Evolutionary conservation across 2,797 vertebrate species (phyloP).

Genomic region (Mormyrops attenuatus): DNA sequence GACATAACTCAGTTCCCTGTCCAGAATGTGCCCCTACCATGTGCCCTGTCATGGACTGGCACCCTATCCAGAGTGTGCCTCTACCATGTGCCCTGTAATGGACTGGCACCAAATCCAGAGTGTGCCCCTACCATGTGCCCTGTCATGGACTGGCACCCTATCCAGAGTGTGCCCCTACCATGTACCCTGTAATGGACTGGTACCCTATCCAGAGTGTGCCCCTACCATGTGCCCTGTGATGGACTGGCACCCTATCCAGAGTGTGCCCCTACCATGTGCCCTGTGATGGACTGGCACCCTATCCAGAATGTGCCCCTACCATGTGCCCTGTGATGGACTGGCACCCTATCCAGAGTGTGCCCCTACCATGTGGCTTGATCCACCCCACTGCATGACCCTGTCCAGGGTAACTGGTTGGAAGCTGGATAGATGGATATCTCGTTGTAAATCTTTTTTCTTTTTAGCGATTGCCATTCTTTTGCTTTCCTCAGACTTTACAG

Average conservation of each 20-base stretch:
- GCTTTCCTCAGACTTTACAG: background rate
- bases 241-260: background rate
- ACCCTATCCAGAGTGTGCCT: background rate
- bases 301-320: background rate
- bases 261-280: background rate
- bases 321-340: background rate
- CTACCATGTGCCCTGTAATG: background rate
- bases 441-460: background rate
- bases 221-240: background rate
- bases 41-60: background rate
- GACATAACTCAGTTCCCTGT: background rate
- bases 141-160: background rate
- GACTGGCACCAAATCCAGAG: background rate
- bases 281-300: background rate
- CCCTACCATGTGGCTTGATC: background rate
- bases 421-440: background rate
- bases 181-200: background rate
- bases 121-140: background rate
- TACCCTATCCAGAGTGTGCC: background rate
- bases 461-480: background rate
- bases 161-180: too few species aligned
- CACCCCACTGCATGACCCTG: background rate
- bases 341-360: background rate
- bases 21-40: background rate
- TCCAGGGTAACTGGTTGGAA: background rate